These are phyloP conservation scores for Strongylocentrotus purpuratus DNA, from an alignment of 35 echinoderm and acorn worm species.

Conservation along the genomic window DNA sequence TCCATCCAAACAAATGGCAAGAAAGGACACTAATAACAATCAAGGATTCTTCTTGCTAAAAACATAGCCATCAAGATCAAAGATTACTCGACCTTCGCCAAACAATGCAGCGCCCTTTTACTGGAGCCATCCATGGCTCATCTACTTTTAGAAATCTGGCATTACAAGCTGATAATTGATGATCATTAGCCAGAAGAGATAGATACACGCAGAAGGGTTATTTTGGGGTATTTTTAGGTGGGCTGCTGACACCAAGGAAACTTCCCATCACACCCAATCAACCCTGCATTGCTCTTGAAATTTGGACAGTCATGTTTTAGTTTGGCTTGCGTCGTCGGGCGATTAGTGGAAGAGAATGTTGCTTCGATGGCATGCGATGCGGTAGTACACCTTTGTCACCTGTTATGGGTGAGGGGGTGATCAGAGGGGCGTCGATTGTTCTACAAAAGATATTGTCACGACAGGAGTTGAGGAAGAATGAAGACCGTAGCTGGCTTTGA, in stretches of 20 bases:
- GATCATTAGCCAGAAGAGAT: neutral
- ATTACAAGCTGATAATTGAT: slow-evolving; percentile 3
- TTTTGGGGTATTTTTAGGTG: neutral
- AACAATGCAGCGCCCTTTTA: no score
- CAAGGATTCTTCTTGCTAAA: no score
- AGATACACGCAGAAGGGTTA: neutral
- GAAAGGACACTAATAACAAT: no score
- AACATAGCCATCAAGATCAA: no score
- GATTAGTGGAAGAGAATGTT: no score
- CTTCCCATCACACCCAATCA: neutral
- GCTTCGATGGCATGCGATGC: neutral
- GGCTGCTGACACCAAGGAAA: neutral
- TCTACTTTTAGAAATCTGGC: neutral
- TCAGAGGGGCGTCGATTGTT: neutral
- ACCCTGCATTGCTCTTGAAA: neutral
- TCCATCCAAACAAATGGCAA: no score
- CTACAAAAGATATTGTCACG: neutral
- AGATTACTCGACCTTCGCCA: no score
- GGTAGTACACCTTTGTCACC: neutral
- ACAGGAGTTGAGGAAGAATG: neutral
- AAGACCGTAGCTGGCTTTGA: neutral
- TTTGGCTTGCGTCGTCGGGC: no score
- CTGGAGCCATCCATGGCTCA: neutral
- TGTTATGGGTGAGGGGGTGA: neutral
- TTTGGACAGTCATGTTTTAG: neutral